Evolutionary conservation across 2,113 vertebrate genomes (phyloP).

Genomic region (Pipra filicauda): DNA sequence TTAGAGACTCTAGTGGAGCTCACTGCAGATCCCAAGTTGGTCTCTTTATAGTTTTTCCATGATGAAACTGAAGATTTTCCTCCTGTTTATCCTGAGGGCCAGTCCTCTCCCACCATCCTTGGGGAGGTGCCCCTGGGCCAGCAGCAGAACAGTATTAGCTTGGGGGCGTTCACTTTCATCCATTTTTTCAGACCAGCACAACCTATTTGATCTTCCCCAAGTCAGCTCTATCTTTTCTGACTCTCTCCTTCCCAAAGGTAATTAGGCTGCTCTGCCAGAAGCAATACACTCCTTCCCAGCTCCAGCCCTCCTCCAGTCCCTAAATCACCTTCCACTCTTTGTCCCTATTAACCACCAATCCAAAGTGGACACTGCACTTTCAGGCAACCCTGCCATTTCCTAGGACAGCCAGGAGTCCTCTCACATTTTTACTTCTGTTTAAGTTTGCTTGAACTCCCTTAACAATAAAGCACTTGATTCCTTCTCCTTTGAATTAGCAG

Average conservation of each 20-base stretch:
- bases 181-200: neutral
- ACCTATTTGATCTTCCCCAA: neutral
- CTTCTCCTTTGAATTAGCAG: neutral
- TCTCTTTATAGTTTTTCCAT: neutral
- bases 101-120: neutral
- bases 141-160: neutral
- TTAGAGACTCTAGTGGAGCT: neutral
- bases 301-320: neutral
- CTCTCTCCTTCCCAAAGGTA: neutral
- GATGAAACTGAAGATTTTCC: neutral
- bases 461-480: neutral
- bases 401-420: neutral
- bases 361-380: neutral
- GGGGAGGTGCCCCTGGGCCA: neutral
- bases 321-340: neutral
- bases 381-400: neutral
- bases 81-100: neutral
- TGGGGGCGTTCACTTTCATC: neutral
- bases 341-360: neutral
- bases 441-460: neutral
- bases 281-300: neutral
- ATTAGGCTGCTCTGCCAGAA: neutral
- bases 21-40: neutral
- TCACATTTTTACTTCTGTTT: neutral
- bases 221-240: neutral